These are phyloP conservation scores for Oophaga pumilio DNA, from an alignment of 2,113 vertebrate genomes.

Conservation along the genomic window DNA sequence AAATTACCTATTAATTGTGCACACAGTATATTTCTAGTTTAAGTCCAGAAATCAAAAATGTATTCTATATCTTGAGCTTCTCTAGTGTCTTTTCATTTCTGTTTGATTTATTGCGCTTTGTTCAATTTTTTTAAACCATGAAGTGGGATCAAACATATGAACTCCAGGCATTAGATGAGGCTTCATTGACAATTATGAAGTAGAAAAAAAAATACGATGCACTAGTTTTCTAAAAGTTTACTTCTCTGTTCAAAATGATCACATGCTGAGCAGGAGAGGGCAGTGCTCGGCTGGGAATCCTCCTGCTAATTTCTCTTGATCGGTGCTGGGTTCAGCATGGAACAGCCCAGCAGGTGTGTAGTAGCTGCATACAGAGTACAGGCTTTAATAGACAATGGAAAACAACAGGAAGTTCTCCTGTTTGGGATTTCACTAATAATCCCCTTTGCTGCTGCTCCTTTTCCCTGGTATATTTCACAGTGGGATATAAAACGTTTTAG, in stretches of 20 bases:
- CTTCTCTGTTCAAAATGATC: background rate
- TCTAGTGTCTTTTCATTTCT: background rate
- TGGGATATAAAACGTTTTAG: slow-evolving; percentile 5
- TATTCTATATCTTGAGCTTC: background rate
- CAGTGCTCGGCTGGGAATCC: background rate
- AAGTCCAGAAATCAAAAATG: background rate
- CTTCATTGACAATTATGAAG: background rate
- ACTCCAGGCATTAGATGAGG: background rate
- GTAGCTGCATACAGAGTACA: background rate
- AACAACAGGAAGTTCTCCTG: slow-evolving; percentile 10
- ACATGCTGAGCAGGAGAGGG: background rate
- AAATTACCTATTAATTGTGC: no score
- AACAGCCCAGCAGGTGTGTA: slow-evolving; percentile 10
- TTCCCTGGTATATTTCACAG: slow-evolving; percentile 4
- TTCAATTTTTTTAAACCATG: background rate
- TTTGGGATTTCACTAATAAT: slow-evolving; percentile 45
- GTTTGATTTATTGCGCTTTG: slow-evolving; percentile 3
- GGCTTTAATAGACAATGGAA: background rate
- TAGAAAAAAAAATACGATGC: background rate
- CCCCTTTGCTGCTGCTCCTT: slow-evolving; percentile 20
- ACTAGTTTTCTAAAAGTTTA: slow-evolving; percentile 14
- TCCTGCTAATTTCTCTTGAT: slow-evolving; percentile 16
- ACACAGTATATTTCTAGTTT: background rate
- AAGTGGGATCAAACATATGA: background rate
- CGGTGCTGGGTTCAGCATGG: background rate